A percentile compares a stretch with the other conserved stretches of the same genome.
Evolutionary conservation across 1,140 invertebrate species (phyloP).

Genomic region (Hypothenemus hampei): DNA sequence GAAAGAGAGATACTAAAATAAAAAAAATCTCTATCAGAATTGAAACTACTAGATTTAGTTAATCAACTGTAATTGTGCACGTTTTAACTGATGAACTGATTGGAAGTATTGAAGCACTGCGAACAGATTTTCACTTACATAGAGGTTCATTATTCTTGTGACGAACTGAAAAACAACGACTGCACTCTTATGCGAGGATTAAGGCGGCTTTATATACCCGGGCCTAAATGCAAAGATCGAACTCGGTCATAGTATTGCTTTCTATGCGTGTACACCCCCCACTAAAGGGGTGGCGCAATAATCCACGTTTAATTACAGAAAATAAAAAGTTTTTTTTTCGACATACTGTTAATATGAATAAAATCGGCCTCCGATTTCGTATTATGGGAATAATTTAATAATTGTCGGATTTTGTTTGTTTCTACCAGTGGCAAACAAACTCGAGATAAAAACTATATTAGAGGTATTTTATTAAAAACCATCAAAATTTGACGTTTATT

Average conservation of each 20-base stretch:
- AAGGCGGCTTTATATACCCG: slow-evolving; percentile 17
- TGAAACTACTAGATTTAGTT: no score
- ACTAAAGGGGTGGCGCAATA: slow-evolving; percentile 5
- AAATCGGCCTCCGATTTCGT: slow-evolving; percentile 14
- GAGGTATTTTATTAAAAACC: no score
- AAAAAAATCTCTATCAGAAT: no score
- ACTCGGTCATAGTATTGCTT: slow-evolving; percentile 8
- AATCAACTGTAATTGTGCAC: no score
- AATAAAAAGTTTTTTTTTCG: slow-evolving; percentile 25
- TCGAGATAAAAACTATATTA: no score
- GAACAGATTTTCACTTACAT: slow-evolving; percentile 16
- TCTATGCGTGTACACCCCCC: slow-evolving; percentile 15
- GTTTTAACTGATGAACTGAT: no score
- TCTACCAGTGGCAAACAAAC: no score
- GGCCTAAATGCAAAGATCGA: slow-evolving; percentile 5
- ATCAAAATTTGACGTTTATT: no score
- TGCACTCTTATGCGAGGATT: slow-evolving; percentile 1
- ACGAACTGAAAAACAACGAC: slow-evolving; percentile 17
- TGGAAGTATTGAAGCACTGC: neutral
- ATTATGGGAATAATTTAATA: slow-evolving; percentile 20
- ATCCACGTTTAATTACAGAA: slow-evolving; percentile 24
- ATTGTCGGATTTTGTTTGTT: slow-evolving; percentile 2
- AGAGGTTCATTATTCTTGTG: slow-evolving; percentile 24
- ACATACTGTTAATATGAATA: slow-evolving; percentile 5
- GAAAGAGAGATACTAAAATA: slow-evolving; percentile 33